Base-by-base conservation (phyloP, 1,140 invertebrate species). In the Harlomillsia oculata region DNA sequence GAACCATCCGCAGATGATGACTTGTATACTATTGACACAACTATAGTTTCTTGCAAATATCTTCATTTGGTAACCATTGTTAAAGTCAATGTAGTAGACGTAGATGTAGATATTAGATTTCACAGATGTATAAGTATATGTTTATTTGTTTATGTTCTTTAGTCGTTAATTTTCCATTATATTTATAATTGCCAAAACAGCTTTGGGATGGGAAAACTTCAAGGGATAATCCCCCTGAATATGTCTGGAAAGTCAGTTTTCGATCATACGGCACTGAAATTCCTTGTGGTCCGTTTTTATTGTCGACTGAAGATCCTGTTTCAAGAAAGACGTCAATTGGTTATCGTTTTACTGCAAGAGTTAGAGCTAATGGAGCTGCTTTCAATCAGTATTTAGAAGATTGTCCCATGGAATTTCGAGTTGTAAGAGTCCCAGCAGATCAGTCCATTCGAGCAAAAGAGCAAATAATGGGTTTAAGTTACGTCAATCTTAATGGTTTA, bases 11-110 rank as follows among this genome's bases (percentile, higher is more conserved):
- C n/a, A 2, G 37, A 53, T n/a, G 63, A 65, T 52, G 63, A 65
- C 37, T 39, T 61, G 30, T 61, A 62, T 45, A 50, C 59, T 0
- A n/a, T 65, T n/a, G 56, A 59, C 21, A 56, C 50, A 14, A 62
- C 59, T n/a, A 18, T 62, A 13, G 37, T 65, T 9, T 53, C 50
- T 23, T 52, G 28, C 16, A 26, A 23, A 26, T 41, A 56, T 43
- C 36, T 65, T 41, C 41, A 61, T 16, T 26, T 26, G 45, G 60
- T 63, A 51, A 44, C 20, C 5, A 6, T 4, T 16, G n/a, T 34
- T 43, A 11, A 13, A 5, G 20, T 23, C 21, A 36, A 39, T 26
- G 13, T 23, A 5, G 6, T 23, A 5, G 26, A 46, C 20, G 18
- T 26, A 28, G 28, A 43, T 25, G n/a, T 54, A 8, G 20, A 4